Percentiles rank a stretch among this genome's conserved stretches.
These are phyloP conservation scores for Aphelinus atriplicis DNA, from an alignment of 1,140 invertebrate genomes.

Conservation along the genomic window DNA sequence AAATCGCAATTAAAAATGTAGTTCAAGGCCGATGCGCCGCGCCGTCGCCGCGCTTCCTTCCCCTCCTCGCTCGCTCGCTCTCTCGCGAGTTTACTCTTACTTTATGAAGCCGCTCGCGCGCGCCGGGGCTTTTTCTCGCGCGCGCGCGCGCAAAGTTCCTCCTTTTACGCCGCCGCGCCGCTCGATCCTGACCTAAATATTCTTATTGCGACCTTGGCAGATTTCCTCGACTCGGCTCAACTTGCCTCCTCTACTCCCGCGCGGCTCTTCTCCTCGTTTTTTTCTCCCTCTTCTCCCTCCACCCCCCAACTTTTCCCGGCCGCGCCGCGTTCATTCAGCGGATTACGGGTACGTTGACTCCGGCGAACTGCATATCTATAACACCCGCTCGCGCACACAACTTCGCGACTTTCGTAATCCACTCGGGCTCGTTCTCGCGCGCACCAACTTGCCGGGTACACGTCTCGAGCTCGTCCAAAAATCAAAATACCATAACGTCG, in stretches of 20 bases:
- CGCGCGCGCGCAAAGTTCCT: slow-evolving; percentile 35
- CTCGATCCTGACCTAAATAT: slow-evolving; percentile 42
- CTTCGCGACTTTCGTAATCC: background rate
- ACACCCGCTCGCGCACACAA: background rate
- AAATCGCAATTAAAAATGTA: slow-evolving; percentile 66
- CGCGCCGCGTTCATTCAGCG: background rate
- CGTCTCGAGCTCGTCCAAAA: background rate
- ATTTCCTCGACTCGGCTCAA: background rate
- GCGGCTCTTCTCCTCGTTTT: too few relatives aligned
- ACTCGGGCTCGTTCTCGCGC: background rate
- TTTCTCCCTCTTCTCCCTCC: background rate
- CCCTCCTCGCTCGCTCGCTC: slow-evolving; percentile 36
- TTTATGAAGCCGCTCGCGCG: slow-evolving; percentile 38
- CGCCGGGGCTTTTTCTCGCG: slow-evolving; percentile 21
- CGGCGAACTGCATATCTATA: background rate
- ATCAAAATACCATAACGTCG: too few relatives aligned
- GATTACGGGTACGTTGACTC: slow-evolving; percentile 35
- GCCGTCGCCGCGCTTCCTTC: slow-evolving; percentile 41
- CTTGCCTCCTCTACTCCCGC: background rate
- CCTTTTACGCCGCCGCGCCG: slow-evolving; percentile 34
- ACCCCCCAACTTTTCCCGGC: background rate
- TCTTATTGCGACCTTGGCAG: slow-evolving; percentile 40
- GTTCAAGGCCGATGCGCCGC: slow-evolving; percentile 59
- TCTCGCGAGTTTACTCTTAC: slow-evolving; percentile 44
- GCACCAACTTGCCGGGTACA: background rate